Evolutionary conservation across 2,888 invertebrate genomes (phyloP).

Genomic region (Chironomus riparius): DNA sequence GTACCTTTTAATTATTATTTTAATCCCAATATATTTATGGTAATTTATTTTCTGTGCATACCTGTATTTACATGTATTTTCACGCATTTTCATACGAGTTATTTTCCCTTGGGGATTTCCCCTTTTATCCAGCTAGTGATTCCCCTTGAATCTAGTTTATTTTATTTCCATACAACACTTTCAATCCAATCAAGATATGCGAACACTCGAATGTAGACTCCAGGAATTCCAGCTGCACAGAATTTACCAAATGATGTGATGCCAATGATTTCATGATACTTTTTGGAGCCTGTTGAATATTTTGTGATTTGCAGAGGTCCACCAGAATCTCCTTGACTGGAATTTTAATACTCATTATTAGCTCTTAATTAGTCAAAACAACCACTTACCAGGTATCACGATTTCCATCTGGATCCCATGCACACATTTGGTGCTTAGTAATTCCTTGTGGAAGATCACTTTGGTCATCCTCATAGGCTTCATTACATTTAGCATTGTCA

Average conservation of each 20-base stretch:
- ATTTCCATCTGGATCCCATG: constrained; percentile 40
- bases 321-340: constrained; percentile 30
- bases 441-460: constrained; percentile 34
- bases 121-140: too few relatives aligned
- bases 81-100: too few relatives aligned
- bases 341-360: not conserved
- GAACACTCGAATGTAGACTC: constrained; percentile 43
- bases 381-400: constrained; percentile 33
- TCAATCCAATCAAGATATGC: constrained; percentile 45
- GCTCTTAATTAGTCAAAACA: too few relatives aligned
- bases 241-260: constrained; percentile 45
- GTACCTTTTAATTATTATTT: too few relatives aligned
- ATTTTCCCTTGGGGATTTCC: too few relatives aligned
- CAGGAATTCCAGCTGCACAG: constrained; percentile 43
- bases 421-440: constrained; percentile 41
- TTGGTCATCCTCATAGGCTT: not conserved
- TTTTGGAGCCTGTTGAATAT: constrained; percentile 27
- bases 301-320: constrained; percentile 41
- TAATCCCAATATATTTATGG: too few relatives aligned
- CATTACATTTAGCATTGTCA: not conserved
- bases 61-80: too few relatives aligned
- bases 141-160: too few relatives aligned
- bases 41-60: too few relatives aligned
- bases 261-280: constrained; percentile 40
- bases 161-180: constrained; percentile 39